These are phyloP conservation scores for Stenchaetothrips biformis DNA, from an alignment of 2,888 invertebrate species.

Conservation along the genomic window DNA sequence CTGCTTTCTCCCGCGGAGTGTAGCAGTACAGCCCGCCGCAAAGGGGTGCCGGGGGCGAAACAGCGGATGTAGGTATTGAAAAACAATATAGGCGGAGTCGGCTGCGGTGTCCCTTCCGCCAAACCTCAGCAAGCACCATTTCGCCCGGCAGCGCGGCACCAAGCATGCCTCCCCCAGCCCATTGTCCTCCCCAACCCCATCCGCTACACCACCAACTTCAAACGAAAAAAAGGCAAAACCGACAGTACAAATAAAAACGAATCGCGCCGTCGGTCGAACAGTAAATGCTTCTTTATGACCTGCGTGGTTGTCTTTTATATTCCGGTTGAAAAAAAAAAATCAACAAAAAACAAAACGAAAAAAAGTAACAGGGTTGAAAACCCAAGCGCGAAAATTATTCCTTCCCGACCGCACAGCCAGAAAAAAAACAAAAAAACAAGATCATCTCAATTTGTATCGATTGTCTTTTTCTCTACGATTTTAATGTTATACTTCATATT, in stretches of 20 bases:
- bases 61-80: background rate
- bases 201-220: background rate
- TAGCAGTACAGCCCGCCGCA: background rate
- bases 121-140: background rate
- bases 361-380: too few relatives aligned
- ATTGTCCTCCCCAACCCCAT: background rate
- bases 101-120: background rate
- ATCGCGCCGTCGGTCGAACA: background rate
- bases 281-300: constrained; percentile 5
- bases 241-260: too few relatives aligned
- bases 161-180: background rate
- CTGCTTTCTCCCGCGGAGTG: background rate
- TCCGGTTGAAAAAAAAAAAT: too few relatives aligned
- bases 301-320: too few relatives aligned
- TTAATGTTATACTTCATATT: too few relatives aligned
- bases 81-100: background rate
- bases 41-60: background rate
- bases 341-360: too few relatives aligned
- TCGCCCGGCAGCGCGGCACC: background rate
- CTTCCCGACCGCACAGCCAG: too few relatives aligned
- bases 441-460: too few relatives aligned
- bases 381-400: too few relatives aligned
- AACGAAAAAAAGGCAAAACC: background rate
- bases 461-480: too few relatives aligned
- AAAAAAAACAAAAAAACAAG: too few relatives aligned